Evolutionary conservation across 2,113 vertebrate species (phyloP).

Genomic region (Sceloporus undulatus): DNA sequence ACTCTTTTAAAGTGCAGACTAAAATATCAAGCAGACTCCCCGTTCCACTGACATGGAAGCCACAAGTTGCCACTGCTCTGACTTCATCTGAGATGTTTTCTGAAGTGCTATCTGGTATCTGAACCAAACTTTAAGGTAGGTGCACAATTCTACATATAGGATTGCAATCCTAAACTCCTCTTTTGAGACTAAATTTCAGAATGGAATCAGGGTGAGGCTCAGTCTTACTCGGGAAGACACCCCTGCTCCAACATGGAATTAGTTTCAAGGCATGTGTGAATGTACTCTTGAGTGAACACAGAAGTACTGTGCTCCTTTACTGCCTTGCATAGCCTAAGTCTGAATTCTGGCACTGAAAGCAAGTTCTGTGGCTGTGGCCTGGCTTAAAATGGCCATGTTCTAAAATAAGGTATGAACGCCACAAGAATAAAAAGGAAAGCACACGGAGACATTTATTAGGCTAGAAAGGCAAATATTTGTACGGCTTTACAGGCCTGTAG

Average conservation of each 20-base stretch:
- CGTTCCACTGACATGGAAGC: no score
- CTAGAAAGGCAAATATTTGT: slow-evolving; percentile 36
- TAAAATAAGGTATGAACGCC: background rate
- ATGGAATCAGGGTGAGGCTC: background rate
- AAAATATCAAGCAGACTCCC: no score
- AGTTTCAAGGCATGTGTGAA: background rate
- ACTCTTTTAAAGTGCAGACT: no score
- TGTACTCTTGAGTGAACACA: background rate
- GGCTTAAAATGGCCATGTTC: background rate
- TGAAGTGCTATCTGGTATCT: background rate
- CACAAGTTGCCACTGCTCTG: no score
- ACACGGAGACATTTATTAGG: slow-evolving; percentile 31
- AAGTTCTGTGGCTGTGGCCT: background rate
- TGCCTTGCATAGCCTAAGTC: background rate
- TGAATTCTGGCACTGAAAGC: background rate
- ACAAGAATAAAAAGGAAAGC: slow-evolving; percentile 17
- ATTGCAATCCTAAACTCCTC: background rate
- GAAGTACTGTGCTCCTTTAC: background rate
- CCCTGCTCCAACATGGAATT: background rate
- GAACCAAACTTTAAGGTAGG: background rate
- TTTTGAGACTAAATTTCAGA: background rate
- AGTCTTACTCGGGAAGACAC: background rate
- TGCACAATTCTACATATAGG: background rate
- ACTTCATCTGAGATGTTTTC: background rate
- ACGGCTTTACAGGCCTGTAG: slow-evolving; percentile 23